A percentile compares a stretch with the other conserved stretches of the same genome.
Evolutionary conservation across 2,797 vertebrate genomes (phyloP).

Genomic region (Masticophis lateralis): DNA sequence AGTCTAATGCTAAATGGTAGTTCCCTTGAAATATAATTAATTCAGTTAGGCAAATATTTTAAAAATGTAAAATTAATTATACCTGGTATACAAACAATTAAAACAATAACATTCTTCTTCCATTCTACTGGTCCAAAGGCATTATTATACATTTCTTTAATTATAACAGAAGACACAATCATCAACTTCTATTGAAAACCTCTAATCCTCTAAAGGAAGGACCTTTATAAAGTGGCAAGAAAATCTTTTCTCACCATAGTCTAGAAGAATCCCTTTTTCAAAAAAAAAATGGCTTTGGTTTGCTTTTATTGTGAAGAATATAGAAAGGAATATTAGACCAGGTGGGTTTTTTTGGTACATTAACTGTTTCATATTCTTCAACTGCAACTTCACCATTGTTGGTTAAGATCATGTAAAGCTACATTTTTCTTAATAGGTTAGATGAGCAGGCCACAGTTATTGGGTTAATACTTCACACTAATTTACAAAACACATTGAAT

Average conservation of each 20-base stretch:
- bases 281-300: neutral
- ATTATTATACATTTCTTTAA: neutral
- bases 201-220: neutral
- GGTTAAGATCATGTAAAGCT: neutral
- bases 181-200: neutral
- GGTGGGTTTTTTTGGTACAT: neutral
- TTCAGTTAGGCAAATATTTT: conserved; percentile 8
- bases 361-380: neutral
- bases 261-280: neutral
- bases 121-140: neutral
- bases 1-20: neutral
- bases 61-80: conserved; percentile 7
- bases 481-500: neutral
- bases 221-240: neutral
- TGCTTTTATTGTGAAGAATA: neutral
- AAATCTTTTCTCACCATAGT: neutral
- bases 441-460: neutral
- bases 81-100: conserved; percentile 1
- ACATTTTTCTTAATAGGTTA: neutral
- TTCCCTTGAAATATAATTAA: conserved; percentile 3
- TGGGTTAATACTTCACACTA: neutral
- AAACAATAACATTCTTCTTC: neutral
- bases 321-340: neutral
- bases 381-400: neutral
- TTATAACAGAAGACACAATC: neutral